Conservation (phyloP, 2,797 vertebrate species). For the Fringilla coelebs region DNA sequence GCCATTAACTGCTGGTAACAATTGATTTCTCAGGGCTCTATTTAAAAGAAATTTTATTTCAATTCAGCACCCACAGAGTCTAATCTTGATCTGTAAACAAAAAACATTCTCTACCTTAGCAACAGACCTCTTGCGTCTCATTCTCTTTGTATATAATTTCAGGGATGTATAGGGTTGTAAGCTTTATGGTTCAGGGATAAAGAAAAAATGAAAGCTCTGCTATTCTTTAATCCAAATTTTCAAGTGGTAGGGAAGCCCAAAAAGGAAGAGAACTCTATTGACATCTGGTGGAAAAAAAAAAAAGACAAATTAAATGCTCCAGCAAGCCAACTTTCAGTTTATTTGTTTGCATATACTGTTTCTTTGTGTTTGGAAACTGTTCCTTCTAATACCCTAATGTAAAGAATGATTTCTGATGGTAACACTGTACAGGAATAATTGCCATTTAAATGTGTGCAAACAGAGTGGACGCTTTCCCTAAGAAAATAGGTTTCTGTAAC, state of each 20-base stretch:
- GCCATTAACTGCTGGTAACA: slow-evolving; percentile 72
- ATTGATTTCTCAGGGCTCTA: slow-evolving; percentile 70
- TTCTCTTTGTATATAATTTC: background rate
- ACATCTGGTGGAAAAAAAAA: background rate
- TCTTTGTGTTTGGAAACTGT: background rate
- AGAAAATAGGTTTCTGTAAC: background rate
- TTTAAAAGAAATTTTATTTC: slow-evolving; percentile 76
- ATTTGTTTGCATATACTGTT: background rate
- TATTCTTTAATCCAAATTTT: background rate
- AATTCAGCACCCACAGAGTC: slow-evolving; percentile 59
- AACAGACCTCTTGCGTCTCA: background rate
- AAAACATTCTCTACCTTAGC: slow-evolving; percentile 27
- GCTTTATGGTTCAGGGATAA: background rate
- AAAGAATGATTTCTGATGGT: background rate
- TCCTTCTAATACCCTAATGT: background rate
- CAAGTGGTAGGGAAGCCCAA: background rate
- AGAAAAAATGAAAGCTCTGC: background rate
- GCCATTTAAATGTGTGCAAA: background rate
- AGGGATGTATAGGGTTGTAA: background rate
- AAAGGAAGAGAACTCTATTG: background rate
- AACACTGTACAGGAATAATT: background rate
- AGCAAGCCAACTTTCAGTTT: background rate
- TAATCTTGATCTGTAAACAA: slow-evolving; percentile 70
- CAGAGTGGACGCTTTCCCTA: background rate
- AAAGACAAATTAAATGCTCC: background rate